Percentiles rank a stretch among this genome's conserved stretches.
Evolutionary conservation across 2,888 invertebrate genomes (phyloP).

Genomic region (Oscheius onirici): DNA sequence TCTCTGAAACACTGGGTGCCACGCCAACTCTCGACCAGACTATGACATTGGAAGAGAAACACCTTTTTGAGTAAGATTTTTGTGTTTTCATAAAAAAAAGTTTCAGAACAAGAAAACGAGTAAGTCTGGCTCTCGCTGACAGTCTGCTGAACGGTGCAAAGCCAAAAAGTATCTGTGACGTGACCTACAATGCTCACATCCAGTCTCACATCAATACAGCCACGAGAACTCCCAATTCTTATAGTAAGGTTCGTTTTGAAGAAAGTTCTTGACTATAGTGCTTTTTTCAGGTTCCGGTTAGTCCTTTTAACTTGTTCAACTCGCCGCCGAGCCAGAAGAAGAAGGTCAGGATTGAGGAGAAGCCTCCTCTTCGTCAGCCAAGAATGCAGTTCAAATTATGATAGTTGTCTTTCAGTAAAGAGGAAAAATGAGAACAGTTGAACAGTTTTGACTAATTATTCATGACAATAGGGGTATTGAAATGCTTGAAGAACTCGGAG

Average conservation of each 20-base stretch:
- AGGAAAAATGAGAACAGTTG: no score
- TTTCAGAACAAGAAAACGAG: conserved; percentile 22
- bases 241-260: not conserved
- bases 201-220: conserved; percentile 36
- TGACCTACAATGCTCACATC: conserved; percentile 31
- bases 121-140: conserved; percentile 11
- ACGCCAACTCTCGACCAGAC: not conserved
- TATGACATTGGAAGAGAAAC: not conserved
- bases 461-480: no score
- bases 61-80: conserved; percentile 12
- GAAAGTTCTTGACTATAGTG: not conserved
- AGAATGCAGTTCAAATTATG: conserved; percentile 27
- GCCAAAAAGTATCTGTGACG: conserved; percentile 32
- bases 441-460: no score
- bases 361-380: conserved; percentile 28
- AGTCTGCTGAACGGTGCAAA: conserved; percentile 6
- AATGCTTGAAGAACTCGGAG: no score
- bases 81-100: not conserved
- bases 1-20: not conserved
- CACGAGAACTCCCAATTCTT: not conserved
- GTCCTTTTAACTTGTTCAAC: conserved; percentile 9
- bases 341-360: conserved; percentile 7
- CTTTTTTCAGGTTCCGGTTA: conserved; percentile 21
- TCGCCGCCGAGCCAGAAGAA: conserved; percentile 15
- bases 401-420: conserved; percentile 12